Base-by-base conservation (phyloP, 2,797 vertebrate genomes). In the Leontopithecus rosalia region DNA sequence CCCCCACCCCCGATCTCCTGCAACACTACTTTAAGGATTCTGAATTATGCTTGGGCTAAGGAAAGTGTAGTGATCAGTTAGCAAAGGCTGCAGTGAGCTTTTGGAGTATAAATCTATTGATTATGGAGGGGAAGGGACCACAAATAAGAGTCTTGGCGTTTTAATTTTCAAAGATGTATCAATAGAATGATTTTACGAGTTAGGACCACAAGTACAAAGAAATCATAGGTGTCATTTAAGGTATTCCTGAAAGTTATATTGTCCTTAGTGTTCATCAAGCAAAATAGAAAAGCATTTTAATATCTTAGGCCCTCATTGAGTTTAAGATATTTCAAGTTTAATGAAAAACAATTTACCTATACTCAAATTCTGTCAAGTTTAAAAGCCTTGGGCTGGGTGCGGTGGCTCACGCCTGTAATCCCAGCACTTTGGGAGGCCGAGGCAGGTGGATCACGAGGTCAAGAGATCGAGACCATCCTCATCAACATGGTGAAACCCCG, bases 271-370 rank as follows among this genome's bases (percentile, higher is more conserved):
- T 82, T 50, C 70, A 43, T 76, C 41, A 77, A 67, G 87, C 17
- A 93, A 96, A 94, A 73, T 20, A 84, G 46, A 88, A 20, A 86
- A 90, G 19, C 67, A 11, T 43, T 88, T 94, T 88, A 33, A 22
- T 73, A 57, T 64, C 4, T 83, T 87, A 26, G 19, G 33, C 67
- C 22, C 41, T 41, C 20, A 22, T 57, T 5, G 30, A 75, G 26
- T 77, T 79, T 52, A 72, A 83, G 67, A 20, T n/a, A 61, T 93
- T 95, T 91, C n/a, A 82, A 57, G 20, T 84, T 33, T 55, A 76
- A 50, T 72, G 8, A 4, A 15, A 85, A 90, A 67, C 9, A 13
- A n/a, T n/a, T 50, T 77, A 48, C 39, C 0, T 58, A 43, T 48
- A 30, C 67, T 64, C 28, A 79, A 82, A 86, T 79, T 9, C 33